Evolutionary conservation across 2,888 invertebrate genomes (phyloP).

Genomic region (Cheiracanthium punctorium): DNA sequence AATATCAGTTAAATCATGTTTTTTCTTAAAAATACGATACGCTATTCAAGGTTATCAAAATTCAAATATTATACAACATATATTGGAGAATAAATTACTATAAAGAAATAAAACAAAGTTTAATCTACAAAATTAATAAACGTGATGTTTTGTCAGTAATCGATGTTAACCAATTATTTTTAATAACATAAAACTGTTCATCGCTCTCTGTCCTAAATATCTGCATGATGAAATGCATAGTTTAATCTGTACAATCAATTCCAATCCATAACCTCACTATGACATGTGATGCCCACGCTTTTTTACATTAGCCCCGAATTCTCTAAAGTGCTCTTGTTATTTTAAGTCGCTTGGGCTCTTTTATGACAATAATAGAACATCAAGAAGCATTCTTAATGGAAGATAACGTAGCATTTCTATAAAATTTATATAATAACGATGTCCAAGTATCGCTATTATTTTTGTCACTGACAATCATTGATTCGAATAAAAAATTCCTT

Average conservation of each 20-base stretch:
- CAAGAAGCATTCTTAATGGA: background rate
- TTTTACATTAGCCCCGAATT: background rate
- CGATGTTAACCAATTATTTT: background rate
- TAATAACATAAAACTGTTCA: background rate
- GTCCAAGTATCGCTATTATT: background rate
- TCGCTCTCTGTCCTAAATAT: background rate
- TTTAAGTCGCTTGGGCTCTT: background rate
- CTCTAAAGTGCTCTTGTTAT: background rate
- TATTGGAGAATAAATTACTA: no score
- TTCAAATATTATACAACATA: no score
- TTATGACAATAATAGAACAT: background rate
- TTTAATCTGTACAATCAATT: background rate
- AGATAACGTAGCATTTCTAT: background rate
- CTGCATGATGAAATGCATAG: background rate
- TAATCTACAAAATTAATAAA: background rate
- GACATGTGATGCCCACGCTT: background rate
- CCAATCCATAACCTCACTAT: background rate
- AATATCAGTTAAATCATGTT: no score
- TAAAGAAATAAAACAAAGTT: no score
- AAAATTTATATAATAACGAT: background rate
- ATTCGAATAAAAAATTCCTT: background rate
- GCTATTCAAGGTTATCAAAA: no score
- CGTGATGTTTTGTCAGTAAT: background rate
- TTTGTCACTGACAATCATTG: background rate
- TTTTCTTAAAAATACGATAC: no score